Percentiles rank a stretch among this genome's conserved stretches.
Conservation (phyloP, 1,140 invertebrate genomes). For the Delia radicum region DNA sequence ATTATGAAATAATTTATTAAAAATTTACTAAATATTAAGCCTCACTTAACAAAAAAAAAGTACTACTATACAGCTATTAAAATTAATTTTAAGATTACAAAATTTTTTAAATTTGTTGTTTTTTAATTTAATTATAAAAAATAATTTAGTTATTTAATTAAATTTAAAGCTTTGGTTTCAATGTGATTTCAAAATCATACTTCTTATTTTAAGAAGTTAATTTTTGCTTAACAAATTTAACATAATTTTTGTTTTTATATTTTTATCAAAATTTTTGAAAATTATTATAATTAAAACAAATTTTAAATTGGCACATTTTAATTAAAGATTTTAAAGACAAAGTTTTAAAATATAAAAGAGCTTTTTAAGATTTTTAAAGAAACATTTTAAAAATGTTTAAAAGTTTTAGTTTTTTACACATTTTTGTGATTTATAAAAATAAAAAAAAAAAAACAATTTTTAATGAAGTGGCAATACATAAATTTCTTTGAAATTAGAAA, state of each 20-base stretch:
- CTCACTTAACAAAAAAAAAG: constrained; percentile 12
- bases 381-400: background rate
- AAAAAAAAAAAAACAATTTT: background rate
- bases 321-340: background rate
- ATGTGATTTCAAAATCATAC: background rate
- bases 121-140: background rate
- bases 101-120: background rate
- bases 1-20: background rate
- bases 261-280: background rate
- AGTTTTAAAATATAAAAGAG: background rate
- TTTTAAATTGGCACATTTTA: constrained; percentile 1
- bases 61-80: no score
- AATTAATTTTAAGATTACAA: background rate
- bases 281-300: background rate
- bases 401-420: background rate
- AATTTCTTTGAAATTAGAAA: constrained; percentile 5
- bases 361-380: background rate
- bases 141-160: constrained; percentile 20
- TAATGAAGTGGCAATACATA: background rate
- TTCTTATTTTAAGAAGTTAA: background rate
- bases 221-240: background rate
- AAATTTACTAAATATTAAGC: constrained; percentile 18
- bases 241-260: background rate
- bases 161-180: constrained; percentile 31
- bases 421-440: background rate